Evolutionary conservation across 1,140 invertebrate species (phyloP).

Genomic region (Orius insidiosus): DNA sequence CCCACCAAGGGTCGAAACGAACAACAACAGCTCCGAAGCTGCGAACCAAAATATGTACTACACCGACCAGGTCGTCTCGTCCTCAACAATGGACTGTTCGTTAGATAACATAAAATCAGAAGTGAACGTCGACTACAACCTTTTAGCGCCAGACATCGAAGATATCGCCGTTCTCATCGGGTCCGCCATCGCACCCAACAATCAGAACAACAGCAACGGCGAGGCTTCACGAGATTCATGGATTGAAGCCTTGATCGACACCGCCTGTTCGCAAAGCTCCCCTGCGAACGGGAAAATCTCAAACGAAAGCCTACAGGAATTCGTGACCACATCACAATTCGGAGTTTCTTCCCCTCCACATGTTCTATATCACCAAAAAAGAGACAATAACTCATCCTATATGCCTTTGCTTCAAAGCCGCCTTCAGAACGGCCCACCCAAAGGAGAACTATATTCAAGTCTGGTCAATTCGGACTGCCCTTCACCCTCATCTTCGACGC

Average conservation of each 20-base stretch:
- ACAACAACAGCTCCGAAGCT: constrained; percentile 33
- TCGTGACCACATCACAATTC: constrained; percentile 39
- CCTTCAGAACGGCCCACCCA: constrained; percentile 28
- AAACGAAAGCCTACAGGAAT: constrained; percentile 44
- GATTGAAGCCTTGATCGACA: constrained; percentile 69
- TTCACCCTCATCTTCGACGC: constrained; percentile 31
- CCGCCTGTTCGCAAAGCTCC: constrained; percentile 26
- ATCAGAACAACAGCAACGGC: constrained; percentile 31
- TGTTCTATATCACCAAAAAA: constrained; percentile 21
- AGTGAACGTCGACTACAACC: constrained; percentile 30
- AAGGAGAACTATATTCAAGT: constrained; percentile 18
- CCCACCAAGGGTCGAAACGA: constrained; percentile 31
- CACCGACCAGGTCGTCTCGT: constrained; percentile 21
- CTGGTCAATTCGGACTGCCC: constrained; percentile 20
- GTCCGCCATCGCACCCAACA: constrained; percentile 62
- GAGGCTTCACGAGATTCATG: constrained; percentile 46
- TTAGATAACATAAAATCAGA: constrained; percentile 29
- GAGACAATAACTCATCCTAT: constrained; percentile 27
- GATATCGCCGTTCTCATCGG: constrained; percentile 77
- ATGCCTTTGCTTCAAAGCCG: constrained; percentile 47
- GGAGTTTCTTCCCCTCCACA: constrained; percentile 24
- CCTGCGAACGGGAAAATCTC: constrained; percentile 26
- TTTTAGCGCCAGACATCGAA: constrained; percentile 45
- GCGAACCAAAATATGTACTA: constrained; percentile 26
- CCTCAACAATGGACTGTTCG: constrained; percentile 25